These are phyloP conservation scores for Taenaris catops DNA, from an alignment of 2,888 invertebrate genomes.

Conservation along the genomic window DNA sequence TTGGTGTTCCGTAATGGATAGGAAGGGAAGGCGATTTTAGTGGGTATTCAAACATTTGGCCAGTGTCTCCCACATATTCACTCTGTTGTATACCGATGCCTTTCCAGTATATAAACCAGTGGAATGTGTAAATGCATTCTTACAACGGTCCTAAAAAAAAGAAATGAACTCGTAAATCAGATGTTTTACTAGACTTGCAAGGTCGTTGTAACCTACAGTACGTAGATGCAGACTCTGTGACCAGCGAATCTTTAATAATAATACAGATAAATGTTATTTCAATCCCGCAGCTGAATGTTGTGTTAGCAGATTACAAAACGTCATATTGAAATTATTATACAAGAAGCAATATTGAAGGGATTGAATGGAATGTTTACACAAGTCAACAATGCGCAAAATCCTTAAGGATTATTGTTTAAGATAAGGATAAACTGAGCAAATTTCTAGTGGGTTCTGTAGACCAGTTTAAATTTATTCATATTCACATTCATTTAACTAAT, in stretches of 20 bases:
- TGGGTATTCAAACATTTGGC: too few species aligned
- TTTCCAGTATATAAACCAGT: too few species aligned
- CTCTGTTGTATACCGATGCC: too few species aligned
- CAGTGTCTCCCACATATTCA: too few species aligned
- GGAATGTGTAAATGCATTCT: too few species aligned
- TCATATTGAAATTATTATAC: slow-evolving; percentile 28
- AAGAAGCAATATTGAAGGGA: slow-evolving; percentile 48
- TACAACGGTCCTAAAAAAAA: too few species aligned
- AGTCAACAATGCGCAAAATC: slow-evolving; percentile 51
- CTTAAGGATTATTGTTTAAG: slow-evolving; percentile 29
- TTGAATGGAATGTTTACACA: slow-evolving; percentile 50
- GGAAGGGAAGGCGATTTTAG: too few species aligned
- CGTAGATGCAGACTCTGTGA: background rate
- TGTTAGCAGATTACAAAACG: slow-evolving; percentile 24
- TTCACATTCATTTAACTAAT: too few species aligned
- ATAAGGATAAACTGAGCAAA: slow-evolving; percentile 10
- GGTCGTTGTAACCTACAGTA: background rate
- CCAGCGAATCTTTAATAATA: slow-evolving; percentile 4
- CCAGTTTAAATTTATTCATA: background rate
- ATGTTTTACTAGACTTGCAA: too few species aligned
- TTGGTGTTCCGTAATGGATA: too few species aligned
- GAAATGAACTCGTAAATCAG: too few species aligned
- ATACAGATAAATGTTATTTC: slow-evolving; percentile 8
- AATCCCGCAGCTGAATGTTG: slow-evolving; percentile 17
- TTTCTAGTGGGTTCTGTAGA: slow-evolving; percentile 16